Percentiles rank a stretch among this genome's conserved stretches.
Evolutionary conservation across 2,113 vertebrate genomes (phyloP).

Genomic region (Charadrius vociferus): DNA sequence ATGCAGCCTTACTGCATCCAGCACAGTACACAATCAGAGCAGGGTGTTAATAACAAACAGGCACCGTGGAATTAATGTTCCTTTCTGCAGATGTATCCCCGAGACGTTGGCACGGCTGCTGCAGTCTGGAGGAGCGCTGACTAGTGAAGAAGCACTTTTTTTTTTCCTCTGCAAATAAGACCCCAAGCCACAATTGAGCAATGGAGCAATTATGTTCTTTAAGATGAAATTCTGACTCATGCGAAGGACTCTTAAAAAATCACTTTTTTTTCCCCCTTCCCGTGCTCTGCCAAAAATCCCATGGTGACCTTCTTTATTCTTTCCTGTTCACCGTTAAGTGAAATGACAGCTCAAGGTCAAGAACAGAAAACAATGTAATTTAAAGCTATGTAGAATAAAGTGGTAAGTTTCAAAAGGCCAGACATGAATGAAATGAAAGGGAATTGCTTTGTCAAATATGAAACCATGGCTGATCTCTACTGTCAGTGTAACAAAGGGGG

Average conservation of each 20-base stretch:
- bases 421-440: not conserved
- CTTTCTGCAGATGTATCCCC: not conserved
- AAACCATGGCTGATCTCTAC: not conserved
- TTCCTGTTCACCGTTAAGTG: not conserved
- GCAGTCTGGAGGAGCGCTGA: not conserved
- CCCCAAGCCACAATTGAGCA: conserved; percentile 6
- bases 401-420: not conserved
- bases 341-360: not conserved
- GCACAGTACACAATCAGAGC: not conserved
- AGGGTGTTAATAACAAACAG: conserved; percentile 24
- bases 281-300: not conserved
- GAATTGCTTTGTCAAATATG: not conserved
- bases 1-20: not conserved
- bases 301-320: not conserved
- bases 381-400: not conserved
- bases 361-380: not conserved
- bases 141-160: conserved; percentile 10
- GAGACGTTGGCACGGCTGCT: not conserved
- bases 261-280: not conserved
- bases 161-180: not conserved
- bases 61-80: not conserved
- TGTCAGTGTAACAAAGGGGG: not conserved
- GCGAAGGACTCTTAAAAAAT: not conserved
- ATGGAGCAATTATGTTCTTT: not conserved
- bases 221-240: conserved; percentile 22